Evolutionary conservation across 2,113 vertebrate species (phyloP).

Genomic region (Gracilinanus agilis): DNA sequence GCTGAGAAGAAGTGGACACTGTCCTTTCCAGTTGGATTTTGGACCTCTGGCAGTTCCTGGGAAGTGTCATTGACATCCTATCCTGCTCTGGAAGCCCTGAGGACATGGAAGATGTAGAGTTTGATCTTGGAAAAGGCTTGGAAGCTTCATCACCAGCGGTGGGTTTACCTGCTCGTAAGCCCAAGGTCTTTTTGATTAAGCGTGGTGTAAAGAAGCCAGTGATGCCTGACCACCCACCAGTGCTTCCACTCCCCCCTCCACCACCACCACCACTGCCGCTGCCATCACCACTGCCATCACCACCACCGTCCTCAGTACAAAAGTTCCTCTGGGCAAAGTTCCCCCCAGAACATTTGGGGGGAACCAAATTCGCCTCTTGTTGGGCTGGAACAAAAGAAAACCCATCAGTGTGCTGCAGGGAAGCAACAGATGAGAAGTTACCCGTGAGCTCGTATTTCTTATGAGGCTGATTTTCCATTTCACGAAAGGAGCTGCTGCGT

Average conservation of each 20-base stretch:
- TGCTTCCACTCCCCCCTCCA: constrained; percentile 84
- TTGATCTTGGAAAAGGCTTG: constrained; percentile 98
- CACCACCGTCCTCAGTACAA: constrained; percentile 81
- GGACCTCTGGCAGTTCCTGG: constrained; percentile 94
- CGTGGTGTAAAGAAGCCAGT: constrained; percentile 99
- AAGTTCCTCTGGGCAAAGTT: constrained; percentile 93
- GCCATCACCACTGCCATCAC: constrained; percentile 83
- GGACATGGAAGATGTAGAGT: constrained; percentile 99
- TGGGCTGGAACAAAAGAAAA: constrained; percentile 91
- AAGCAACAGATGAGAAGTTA: constrained; percentile 88
- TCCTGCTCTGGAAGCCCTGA: constrained; percentile 97
- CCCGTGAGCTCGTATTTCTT: constrained; percentile 97
- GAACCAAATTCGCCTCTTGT: constrained; percentile 89
- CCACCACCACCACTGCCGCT: constrained; percentile 78
- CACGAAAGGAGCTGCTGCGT: constrained; percentile 97
- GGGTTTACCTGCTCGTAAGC: constrained; percentile 94
- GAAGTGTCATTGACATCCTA: constrained; percentile 97
- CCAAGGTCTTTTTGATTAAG: constrained; percentile 98
- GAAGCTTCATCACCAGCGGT: constrained; percentile 89
- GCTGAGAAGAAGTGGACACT: constrained; percentile 94
- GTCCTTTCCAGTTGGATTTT: constrained; percentile 96
- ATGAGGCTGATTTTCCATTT: constrained; percentile 98
- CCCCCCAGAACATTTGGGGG: constrained; percentile 94
- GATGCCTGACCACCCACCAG: constrained; percentile 94
- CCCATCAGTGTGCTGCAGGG: constrained; percentile 92